These are phyloP conservation scores for Mustelus asterias DNA, from an alignment of 2,113 vertebrate species.

Conservation along the genomic window DNA sequence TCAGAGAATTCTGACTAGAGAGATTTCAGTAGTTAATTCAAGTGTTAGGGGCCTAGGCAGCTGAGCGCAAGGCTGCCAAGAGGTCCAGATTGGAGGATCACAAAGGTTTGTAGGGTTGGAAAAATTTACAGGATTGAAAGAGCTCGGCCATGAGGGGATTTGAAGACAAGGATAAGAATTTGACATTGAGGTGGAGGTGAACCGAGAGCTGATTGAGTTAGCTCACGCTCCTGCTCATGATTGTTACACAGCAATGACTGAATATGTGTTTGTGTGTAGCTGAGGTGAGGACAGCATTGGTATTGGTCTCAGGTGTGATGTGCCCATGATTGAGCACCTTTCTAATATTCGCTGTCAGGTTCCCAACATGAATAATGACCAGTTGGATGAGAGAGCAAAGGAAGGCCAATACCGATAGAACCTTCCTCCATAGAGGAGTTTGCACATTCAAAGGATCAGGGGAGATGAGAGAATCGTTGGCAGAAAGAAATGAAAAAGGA, in stretches of 20 bases:
- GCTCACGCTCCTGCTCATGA: background rate
- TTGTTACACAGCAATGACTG: background rate
- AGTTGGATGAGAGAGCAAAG: background rate
- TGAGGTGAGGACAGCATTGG: background rate
- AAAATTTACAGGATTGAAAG: background rate
- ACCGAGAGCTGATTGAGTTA: background rate
- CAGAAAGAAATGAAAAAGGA: background rate
- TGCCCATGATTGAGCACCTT: background rate
- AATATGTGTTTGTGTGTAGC: background rate
- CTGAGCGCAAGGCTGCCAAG: background rate
- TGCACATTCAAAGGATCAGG: background rate
- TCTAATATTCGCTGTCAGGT: background rate
- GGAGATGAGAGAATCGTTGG: background rate
- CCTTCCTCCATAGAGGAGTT: background rate
- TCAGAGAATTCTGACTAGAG: background rate
- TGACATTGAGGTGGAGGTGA: background rate
- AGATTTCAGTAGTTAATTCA: background rate
- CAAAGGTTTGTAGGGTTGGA: background rate
- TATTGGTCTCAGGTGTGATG: background rate
- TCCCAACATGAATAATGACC: background rate
- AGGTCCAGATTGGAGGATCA: background rate
- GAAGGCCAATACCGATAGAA: background rate
- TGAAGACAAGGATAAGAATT: background rate
- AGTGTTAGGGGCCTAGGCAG: background rate
- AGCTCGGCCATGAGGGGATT: background rate